A percentile compares a stretch with the other conserved stretches of the same genome.
Conservation (phyloP, 2,888 invertebrate species). For the Dolichopus griseipennis region DNA sequence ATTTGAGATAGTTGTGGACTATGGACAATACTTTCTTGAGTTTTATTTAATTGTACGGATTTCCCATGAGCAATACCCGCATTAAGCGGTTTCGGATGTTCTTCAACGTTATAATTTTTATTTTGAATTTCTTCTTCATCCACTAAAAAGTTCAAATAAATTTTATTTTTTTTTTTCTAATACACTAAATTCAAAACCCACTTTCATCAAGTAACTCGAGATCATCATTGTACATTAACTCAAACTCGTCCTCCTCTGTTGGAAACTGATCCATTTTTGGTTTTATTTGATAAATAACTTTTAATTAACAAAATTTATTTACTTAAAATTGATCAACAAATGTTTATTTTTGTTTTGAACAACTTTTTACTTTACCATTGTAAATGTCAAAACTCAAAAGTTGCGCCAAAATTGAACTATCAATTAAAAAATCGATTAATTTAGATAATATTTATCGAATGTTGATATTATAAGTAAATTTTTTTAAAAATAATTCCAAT, state of each 20-base stretch:
- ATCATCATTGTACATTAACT: constrained; percentile 63
- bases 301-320: too few species aligned
- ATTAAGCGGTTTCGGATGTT: neutral
- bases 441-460: too few species aligned
- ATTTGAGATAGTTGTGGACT: constrained; percentile 39
- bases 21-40: constrained; percentile 15
- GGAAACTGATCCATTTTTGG: constrained; percentile 36
- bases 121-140: constrained; percentile 10
- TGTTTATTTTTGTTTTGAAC: too few species aligned
- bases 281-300: neutral
- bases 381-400: too few species aligned
- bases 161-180: constrained; percentile 22
- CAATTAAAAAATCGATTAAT: too few species aligned
- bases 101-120: neutral
- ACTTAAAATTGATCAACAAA: too few species aligned
- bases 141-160: constrained; percentile 13
- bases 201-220: constrained; percentile 52
- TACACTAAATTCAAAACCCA: constrained; percentile 18
- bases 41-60: neutral
- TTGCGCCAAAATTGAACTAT: too few species aligned
- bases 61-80: too few species aligned
- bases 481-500: too few species aligned
- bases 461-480: too few species aligned
- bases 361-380: too few species aligned
- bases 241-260: constrained; percentile 55